phyloP scores from a whole-genome alignment of 2,888 invertebrate genomes.

The Chaetogeoica ovagalla region DNA sequence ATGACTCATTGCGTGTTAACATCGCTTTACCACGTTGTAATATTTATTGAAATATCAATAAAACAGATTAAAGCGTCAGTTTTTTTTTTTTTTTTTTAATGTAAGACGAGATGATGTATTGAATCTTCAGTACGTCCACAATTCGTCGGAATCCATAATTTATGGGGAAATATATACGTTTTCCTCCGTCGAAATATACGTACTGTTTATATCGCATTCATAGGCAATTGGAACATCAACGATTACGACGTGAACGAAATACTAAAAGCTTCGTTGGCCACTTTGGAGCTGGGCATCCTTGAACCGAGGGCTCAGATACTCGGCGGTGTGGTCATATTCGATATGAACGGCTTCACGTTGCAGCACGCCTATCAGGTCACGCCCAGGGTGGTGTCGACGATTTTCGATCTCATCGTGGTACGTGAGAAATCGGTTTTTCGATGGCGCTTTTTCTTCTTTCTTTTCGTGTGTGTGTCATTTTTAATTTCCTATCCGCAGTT shows the following conservation, averaged over 20 bases:
- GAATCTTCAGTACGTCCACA: no score
- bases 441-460: not conserved
- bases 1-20: no score
- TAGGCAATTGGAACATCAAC: constrained; percentile 76
- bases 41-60: no score
- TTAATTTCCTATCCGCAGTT: constrained; percentile 59
- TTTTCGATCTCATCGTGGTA: constrained; percentile 73
- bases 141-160: no score
- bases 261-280: constrained; percentile 63
- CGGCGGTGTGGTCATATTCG: constrained; percentile 77
- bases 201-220: not conserved
- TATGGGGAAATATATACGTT: no score
- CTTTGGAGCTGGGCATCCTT: constrained; percentile 74
- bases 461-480: no score
- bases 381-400: constrained; percentile 70
- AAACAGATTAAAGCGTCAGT: no score
- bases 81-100: no score
- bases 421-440: constrained; percentile 57
- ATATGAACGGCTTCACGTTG: constrained; percentile 65
- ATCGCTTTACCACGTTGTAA: no score
- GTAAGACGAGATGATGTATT: no score
- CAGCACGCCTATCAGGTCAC: constrained; percentile 69
- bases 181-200: no score
- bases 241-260: constrained; percentile 69
- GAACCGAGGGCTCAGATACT: constrained; percentile 76